Base-by-base conservation (phyloP, 30 jellyfish, hydroid and myxozoan species). In the Cassiopea xamachana region DNA sequence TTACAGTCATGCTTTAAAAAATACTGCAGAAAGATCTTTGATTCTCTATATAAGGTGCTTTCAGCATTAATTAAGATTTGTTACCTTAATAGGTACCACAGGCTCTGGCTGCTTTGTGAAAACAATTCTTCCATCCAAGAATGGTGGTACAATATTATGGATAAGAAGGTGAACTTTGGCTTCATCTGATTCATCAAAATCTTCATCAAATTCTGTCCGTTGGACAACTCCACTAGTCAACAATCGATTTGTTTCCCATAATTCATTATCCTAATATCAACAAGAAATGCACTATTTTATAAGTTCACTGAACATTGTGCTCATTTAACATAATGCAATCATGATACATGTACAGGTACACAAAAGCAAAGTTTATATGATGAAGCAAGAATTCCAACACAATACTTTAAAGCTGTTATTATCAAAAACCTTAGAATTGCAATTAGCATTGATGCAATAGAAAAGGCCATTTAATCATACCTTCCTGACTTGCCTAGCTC, bases 31-130 rank as follows among this genome's bases (percentile, higher is more conserved):
- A 27, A 27, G 39, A 27, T 27, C 39, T 27, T 27, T 27, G 39
- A 27, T 27, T 27, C 39, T 27, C 39, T 27, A 27, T 27, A 27
- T 27, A 27, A 27, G 39, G 12, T 55, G 12, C 64, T 55, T 55
- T 55, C 10, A 55, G 64, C 64, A 55, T 27, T 27, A 27, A 70
- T 59, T 59, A 74, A 7, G 5, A 14, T 17, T 44, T 6, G 17
- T 69, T 88, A 96, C 99, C 97, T 96, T 97, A 7, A 97, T 79
- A 1, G 99, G 99, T 2, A 97, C 88, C 15, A 97, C 98, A 51
- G 99, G 99, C 62, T 97, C 99, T 12, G 98, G 99, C 71, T 97
- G 99, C 81, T 92, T 93, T 15, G 99, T 97, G 84, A 97, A 97
- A 1, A 93, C 91, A 60, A 94, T 93, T 62, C 99, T 90, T 47